Conservation (phyloP, 2,113 vertebrate genomes). For the Campylorhamphus procurvoides region DNA sequence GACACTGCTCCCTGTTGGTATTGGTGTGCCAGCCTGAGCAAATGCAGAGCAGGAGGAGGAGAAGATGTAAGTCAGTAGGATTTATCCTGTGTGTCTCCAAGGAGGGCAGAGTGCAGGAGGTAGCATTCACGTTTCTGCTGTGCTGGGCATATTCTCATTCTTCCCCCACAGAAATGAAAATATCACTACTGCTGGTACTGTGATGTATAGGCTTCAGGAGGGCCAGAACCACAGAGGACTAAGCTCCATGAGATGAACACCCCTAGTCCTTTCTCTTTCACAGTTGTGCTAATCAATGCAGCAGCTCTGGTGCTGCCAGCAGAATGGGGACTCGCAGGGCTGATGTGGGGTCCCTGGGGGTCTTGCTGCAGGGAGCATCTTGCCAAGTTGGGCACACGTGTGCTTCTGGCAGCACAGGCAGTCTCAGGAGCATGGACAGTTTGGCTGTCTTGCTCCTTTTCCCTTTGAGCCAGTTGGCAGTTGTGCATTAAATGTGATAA, state of each 20-base stretch:
- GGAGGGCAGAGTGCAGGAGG: neutral
- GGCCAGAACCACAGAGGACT: neutral
- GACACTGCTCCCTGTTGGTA: neutral
- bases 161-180: neutral
- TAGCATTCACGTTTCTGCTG: neutral
- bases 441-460: neutral
- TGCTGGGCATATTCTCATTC: neutral
- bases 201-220: neutral
- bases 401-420: neutral
- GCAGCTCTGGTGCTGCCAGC: neutral
- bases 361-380: neutral
- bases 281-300: too few species aligned
- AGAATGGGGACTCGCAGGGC: rapidly evolving
- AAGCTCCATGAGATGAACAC: neutral
- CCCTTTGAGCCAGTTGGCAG: neutral
- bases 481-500: neutral
- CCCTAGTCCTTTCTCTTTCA: neutral
- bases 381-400: rapidly evolving
- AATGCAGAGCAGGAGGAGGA: neutral
- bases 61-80: neutral
- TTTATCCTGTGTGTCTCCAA: neutral
- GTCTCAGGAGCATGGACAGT: rapidly evolving
- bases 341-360: neutral
- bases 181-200: neutral
- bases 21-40: neutral